Conservation (phyloP, 2,888 invertebrate species). For the Salpingus planirostris region DNA sequence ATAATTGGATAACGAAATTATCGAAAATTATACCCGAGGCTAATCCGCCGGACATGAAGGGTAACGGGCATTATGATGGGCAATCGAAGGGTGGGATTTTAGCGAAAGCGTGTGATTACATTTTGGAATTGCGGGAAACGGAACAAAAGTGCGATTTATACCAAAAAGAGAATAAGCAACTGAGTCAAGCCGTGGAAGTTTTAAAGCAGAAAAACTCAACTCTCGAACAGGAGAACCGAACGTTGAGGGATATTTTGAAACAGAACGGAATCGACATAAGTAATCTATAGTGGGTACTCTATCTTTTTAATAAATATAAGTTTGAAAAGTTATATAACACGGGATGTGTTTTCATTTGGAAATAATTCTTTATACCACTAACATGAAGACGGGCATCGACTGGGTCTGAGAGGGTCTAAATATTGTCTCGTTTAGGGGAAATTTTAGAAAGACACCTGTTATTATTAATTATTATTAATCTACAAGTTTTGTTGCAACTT, state of each 20-base stretch:
- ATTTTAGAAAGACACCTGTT: too few species aligned
- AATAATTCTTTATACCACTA: too few species aligned
- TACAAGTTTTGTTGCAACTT: too few species aligned
- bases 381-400: too few species aligned
- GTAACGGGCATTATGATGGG: slow-evolving; percentile 52
- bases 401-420: too few species aligned
- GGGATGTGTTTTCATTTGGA: too few species aligned
- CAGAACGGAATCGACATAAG: slow-evolving; percentile 54
- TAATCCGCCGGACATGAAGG: slow-evolving; percentile 47
- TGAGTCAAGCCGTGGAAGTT: slow-evolving; percentile 59
- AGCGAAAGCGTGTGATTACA: slow-evolving; percentile 93
- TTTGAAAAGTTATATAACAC: too few species aligned
- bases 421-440: too few species aligned
- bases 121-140: slow-evolving; percentile 70
- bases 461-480: too few species aligned
- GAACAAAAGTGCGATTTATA: slow-evolving; percentile 62
- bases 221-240: slow-evolving; percentile 67
- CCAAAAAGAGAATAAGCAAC: slow-evolving; percentile 58
- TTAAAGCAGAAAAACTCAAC: slow-evolving; percentile 63
- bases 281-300: too few species aligned
- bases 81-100: slow-evolving; percentile 93
- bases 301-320: too few species aligned
- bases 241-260: slow-evolving; percentile 57
- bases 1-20: slow-evolving; percentile 90
- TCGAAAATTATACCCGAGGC: slow-evolving; percentile 79